Evolutionary conservation across 2,797 vertebrate genomes (phyloP), one percentile per base, ranked within the genome.

Genomic region (Holocentrus rufus): DNA sequence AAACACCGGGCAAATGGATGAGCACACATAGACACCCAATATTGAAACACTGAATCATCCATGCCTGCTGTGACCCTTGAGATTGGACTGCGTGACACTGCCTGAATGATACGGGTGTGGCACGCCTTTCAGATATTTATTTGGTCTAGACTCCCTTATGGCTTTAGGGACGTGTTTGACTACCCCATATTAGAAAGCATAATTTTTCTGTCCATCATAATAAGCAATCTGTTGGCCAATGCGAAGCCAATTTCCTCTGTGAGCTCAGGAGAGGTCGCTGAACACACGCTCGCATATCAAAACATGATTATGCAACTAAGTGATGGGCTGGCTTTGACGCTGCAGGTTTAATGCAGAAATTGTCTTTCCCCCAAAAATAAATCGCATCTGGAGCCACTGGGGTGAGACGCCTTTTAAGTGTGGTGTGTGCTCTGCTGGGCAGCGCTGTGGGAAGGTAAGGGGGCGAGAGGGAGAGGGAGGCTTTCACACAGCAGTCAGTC

Each of bases 21-120:
- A 80, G 80, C 88, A 86, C 86, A 83, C 79, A 72, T 63, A 69
- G 58, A 31, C 77, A 31, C 22, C 22, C 72, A 9, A 65, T 81
- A 83, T 79, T 90, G 68, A 83, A 85, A 76, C 82, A 79, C 85
- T 87, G 74, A 84, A 87, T 86, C 84, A 85, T 80, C 50, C 54
- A 56, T 61, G 78, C 70, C 27, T 42, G 69, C 79, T 69, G 57
- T 23, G 55, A 71, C 72, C 49, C 4, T 46, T 67, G 59, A 80
- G 66, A 82, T 84, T 73, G 61, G 76, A 81, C 76, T 52, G 58
- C 46, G 50, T 56, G 75, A 81, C 72, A 81, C 67, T 54, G 57
- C 3, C 27, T 69, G 64, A 74, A 53, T 54, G 56, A 79, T 77
- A 81, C 57, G 67, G 31, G n/a, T 7, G 20, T 67, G 63, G 57